A percentile compares a stretch with the other conserved stretches of the same genome.
Evolutionary conservation across 2,797 vertebrate genomes (phyloP).

Genomic region (Notoglanidium macrostoma): DNA sequence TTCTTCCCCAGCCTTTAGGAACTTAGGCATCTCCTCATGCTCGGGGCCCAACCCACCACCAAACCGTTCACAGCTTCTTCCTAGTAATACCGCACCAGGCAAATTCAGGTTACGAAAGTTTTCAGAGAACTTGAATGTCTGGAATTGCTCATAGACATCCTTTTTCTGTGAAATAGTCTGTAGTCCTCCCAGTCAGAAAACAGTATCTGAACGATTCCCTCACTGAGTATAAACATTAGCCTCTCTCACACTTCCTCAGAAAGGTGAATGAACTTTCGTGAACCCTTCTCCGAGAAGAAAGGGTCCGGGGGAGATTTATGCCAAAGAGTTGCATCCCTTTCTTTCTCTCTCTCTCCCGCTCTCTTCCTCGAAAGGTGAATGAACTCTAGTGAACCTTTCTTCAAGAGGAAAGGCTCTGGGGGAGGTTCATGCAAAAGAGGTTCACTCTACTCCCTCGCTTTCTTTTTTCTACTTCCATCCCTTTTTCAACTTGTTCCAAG

Average conservation of each 20-base stretch:
- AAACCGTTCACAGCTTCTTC: background rate
- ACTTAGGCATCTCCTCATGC: background rate
- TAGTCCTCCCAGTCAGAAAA: background rate
- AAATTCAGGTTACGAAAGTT: background rate
- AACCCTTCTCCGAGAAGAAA: constrained; percentile 27
- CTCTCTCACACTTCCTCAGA: background rate
- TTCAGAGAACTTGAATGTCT: background rate
- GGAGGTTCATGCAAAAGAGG: background rate
- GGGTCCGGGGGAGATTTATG: constrained; percentile 19
- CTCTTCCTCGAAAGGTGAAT: constrained; percentile 22
- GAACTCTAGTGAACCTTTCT: constrained; percentile 16
- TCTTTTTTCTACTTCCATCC: background rate
- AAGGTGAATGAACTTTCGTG: constrained; percentile 55
- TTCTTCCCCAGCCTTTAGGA: background rate
- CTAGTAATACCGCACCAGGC: background rate
- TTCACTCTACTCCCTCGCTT: background rate
- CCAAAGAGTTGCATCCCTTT: constrained; percentile 33
- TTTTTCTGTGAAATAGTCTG: background rate
- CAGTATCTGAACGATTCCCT: background rate
- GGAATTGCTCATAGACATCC: background rate
- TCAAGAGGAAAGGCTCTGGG: background rate
- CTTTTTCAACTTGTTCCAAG: constrained; percentile 10
- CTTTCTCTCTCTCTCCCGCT: constrained; percentile 21
- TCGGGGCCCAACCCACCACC: background rate
- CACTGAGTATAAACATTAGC: background rate